Conservation (phyloP, 1,140 invertebrate species). For the Hydropsyche tenuis region DNA sequence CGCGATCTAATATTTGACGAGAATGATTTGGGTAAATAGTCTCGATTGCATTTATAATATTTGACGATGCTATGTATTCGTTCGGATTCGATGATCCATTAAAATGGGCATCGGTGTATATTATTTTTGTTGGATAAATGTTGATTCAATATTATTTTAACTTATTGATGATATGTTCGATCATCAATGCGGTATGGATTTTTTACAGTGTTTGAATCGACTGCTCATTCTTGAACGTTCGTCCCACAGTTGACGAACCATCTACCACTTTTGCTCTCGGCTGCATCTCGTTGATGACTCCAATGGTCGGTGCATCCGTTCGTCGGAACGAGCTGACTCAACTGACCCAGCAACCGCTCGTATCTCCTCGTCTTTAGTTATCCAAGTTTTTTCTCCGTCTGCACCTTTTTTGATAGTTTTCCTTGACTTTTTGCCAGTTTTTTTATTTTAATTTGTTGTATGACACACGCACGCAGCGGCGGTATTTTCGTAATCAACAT, state of each 20-base stretch:
- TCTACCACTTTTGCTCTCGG: constrained; percentile 12
- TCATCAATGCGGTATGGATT: no score
- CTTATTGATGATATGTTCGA: no score
- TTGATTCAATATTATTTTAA: no score
- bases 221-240: no score
- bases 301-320: background rate
- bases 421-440: constrained; percentile 13
- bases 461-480: constrained; percentile 1
- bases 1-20: no score
- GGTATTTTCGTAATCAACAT: constrained; percentile 16
- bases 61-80: background rate
- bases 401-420: constrained; percentile 5
- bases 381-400: background rate
- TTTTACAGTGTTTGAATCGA: no score
- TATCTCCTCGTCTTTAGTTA: background rate
- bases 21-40: background rate
- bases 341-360: no score
- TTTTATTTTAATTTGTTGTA: background rate
- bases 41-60: background rate
- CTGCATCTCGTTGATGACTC: constrained; percentile 18
- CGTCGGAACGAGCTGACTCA: no score
- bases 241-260: background rate
- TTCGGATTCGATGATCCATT: no score
- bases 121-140: no score
- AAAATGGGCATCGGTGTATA: no score